Evolutionary conservation across 2,797 vertebrate genomes (phyloP).

Genomic region (Lycodopsis pacificus): DNA sequence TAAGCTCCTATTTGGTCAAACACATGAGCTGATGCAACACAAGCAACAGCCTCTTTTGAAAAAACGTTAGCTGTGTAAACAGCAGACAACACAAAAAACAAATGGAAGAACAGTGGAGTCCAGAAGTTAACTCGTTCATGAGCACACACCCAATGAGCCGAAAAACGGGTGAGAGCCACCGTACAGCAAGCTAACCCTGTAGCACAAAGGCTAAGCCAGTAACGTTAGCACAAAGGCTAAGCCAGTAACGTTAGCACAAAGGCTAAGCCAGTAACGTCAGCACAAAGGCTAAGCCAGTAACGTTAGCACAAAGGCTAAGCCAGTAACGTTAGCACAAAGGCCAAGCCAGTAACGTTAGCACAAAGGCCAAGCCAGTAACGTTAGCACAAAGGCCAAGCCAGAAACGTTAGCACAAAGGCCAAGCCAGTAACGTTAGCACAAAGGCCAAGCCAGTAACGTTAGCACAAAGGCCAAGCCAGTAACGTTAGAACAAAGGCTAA

Average conservation of each 20-base stretch:
- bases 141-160: no score
- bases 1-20: no score
- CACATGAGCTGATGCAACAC: neutral
- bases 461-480: neutral
- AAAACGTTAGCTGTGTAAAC: neutral
- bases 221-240: neutral
- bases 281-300: neutral
- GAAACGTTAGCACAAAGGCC: neutral
- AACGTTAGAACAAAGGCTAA: neutral
- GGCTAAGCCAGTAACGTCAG: no score
- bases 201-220: neutral
- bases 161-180: no score
- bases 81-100: no score
- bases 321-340: neutral
- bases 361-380: neutral
- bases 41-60: no score
- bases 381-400: neutral
- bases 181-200: neutral
- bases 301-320: neutral
- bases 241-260: neutral
- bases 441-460: neutral
- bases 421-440: neutral
- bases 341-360: neutral
- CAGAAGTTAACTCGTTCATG: no score
- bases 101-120: no score